Base-by-base conservation (phyloP, 2,888 invertebrate species). In the Yponomeuta sedellus region DNA sequence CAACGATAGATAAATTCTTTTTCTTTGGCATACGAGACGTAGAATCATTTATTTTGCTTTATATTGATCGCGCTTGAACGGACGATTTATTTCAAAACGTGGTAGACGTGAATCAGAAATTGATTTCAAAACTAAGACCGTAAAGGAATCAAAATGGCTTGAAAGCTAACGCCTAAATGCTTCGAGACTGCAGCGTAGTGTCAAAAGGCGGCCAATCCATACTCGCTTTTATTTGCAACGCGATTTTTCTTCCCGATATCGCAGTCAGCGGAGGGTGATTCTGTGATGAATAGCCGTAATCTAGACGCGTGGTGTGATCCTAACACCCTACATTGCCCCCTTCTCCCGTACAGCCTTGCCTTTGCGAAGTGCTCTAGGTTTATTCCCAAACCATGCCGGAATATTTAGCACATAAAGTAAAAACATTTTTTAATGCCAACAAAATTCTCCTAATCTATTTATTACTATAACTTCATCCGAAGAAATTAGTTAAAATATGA, bases 211-310 rank as follows among this genome's bases (percentile, higher is more conserved):
- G 44, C 44, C 44, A 16, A 12, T 4, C 44, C 44, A 16, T 52
- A 52, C 16, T 5, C 44, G 44, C 44, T 16, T 52, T 52, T 52
- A 52, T 52, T 52, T 52, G 44, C 44, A 52, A 16, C 44, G 44
- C 44, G 44, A 52, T 52, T 52, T 52, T 52, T 52, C 44, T 52
- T 52, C 44, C 44, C 44, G 44, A 52, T 16, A 52, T 16, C 44
- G 44, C 12, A 52, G 44, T 12, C 44, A 16, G 20, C 58, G 20
- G 58, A 58, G 58, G 58, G 58, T 58, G 58, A 58, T 58, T 58
- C 58, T 22, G 44, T 58, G 58, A 58, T 58, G 58, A 58, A 58
- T 58, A 22, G 58, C 20, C 22, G 58, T 22, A 58, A 58, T 58
- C 58, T 58, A 22, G 58, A 52, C 44, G 44, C 16, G 44, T 52